phyloP scores from a whole-genome alignment of 2,888 invertebrate species.

The Synergus gifuensis region DNA sequence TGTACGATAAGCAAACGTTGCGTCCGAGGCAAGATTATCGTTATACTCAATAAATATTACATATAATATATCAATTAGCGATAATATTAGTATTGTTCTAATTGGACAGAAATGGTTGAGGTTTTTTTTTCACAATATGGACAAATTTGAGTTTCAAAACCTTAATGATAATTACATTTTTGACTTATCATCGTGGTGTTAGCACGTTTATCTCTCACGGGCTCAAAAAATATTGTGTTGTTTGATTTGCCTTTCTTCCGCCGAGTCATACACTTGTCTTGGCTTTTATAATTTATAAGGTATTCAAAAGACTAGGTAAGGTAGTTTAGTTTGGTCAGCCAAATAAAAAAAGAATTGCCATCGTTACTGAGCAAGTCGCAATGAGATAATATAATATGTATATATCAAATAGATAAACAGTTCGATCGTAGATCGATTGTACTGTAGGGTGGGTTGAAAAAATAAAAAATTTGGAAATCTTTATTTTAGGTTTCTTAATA shows the following conservation, averaged over 20 bases:
- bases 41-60: conserved; percentile 74
- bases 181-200: conserved; percentile 48
- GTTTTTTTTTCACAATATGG: conserved; percentile 60
- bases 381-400: conserved; percentile 46
- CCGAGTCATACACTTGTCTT: conserved; percentile 32
- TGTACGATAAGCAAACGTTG: conserved; percentile 61
- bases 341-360: conserved; percentile 57
- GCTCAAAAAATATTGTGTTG: conserved; percentile 43
- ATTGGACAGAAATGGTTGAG: conserved; percentile 74
- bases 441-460: background rate
- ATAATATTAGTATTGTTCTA: conserved; percentile 75
- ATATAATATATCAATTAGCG: conserved; percentile 69
- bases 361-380: conserved; percentile 54
- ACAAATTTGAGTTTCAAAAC: conserved; percentile 61
- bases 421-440: conserved; percentile 40
- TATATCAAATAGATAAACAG: conserved; percentile 42
- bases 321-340: conserved; percentile 55
- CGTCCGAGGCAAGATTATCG: conserved; percentile 63
- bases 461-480: too few species aligned
- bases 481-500: too few species aligned
- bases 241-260: conserved; percentile 48
- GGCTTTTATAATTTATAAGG: conserved; percentile 10
- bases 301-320: conserved; percentile 56
- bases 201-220: conserved; percentile 40
- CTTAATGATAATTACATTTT: conserved; percentile 60